Evolutionary conservation across 2,888 invertebrate species (phyloP), one percentile per base, ranked within the genome.

Genomic region (Orthosia gothica): DNA sequence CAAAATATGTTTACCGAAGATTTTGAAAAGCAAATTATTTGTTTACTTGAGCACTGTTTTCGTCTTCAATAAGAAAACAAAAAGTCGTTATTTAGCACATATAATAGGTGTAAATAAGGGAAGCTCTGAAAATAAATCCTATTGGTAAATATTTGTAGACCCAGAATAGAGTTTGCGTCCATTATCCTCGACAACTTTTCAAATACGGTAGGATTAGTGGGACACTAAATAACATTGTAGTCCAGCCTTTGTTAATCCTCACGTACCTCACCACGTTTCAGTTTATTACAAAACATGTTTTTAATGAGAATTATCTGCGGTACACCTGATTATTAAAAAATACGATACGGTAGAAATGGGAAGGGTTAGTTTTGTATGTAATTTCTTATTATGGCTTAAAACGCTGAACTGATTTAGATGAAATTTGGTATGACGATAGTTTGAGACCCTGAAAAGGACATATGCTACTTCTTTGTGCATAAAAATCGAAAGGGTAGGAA

Each of bases 191-290:
- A 16, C 7, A 57, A 63, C 63, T 57, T 63, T 49, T 40, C 49
- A 49, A 23, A 57, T 63, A n/a, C 18, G 55, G 57, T 32, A 7
- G 32, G 2, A 32, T 32, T 32, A 32, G 32, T 32, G 7, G 7
- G 32, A 32, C 32, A 32, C 52, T 52, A 65, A 32, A 59, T 50
- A 71, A 23, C 71, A 65, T 71, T 65, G 65, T 59, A 65, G 52
- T 50, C 45, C 16, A 54, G 32, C 50, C 50, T 50, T 50, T 59
- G 65, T 45, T 65, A 55, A 65, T 54, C 65, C 65, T 65, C 20
- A 18, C n/a, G 4, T 65, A 20, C 52, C 32, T 65, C 23, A 23
- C 49, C 18, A 5, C 23, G 49, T 62, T 49, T 61, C 20, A 61
- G 61, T 61, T 47, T 61, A 61, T 16, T 62, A 47, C 16, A 62